Evolutionary conservation across 2,888 invertebrate species (phyloP), one percentile per base, ranked within the genome.

Genomic region (Chloromyia formosa): DNA sequence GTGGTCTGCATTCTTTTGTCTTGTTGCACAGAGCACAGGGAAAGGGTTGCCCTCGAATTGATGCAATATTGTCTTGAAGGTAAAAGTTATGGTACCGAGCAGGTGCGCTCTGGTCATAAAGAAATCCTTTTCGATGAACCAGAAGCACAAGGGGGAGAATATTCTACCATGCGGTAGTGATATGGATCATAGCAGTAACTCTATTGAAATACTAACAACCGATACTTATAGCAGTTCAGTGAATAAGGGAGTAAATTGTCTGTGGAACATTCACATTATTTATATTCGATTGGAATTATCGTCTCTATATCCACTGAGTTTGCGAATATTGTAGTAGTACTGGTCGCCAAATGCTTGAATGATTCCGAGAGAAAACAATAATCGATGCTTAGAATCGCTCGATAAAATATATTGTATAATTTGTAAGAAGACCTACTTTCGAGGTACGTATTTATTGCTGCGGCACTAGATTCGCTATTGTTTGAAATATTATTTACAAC

Each of bases 241-340:
- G 71, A 20, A 53, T 49, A 35, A 54, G 69, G 60, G 69, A 75
- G 49, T 75, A 75, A 75, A 75, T 75, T 71, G 75, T 54, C 75
- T 62, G 71, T 53, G 53, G 71, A 75, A 71, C 71, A 71, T 22
- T 69, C 35, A 22, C 18, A 54, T 69, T 69, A 69, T 69, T 69
- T 69, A 69, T 54, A 1, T 69, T 69, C 54, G 54, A 69, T 53
- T 53, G 27, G 54, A 69, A 49, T 69, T 69, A 69, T 69, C 23
- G 53, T 69, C 12, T 66, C 2, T 64, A 61, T 22, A 20, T 62
- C 10, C 14, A 23, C n/a, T 62, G 4, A 16, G 35, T 23, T 58
- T 58, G 22, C 12, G 58, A 20, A n/a, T 42, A 9, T 12, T 5
- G 42, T 42, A 12, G 42, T 12, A 12, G 12, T 42, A 5, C 5